Conservation (phyloP, 2,888 invertebrate genomes). For the Apodemia hepburni region DNA sequence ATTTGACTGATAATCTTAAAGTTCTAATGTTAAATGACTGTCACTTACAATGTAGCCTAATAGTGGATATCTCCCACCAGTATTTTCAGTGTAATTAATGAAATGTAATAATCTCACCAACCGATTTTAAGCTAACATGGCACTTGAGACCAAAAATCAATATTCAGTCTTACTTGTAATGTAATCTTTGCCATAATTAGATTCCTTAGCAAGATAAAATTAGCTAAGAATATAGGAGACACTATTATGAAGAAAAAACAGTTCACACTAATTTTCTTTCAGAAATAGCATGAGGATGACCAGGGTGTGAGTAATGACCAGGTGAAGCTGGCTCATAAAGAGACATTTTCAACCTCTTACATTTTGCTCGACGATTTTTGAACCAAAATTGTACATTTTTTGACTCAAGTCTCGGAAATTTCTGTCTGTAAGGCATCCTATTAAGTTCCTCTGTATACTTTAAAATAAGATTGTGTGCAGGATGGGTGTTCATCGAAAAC, state of each 20-base stretch:
- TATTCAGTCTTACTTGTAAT: conserved; percentile 66
- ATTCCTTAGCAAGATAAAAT: conserved; percentile 13
- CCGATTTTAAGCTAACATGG: conserved; percentile 73
- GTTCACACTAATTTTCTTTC: conserved; percentile 70
- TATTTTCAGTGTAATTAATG: neutral
- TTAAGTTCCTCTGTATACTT: conserved; percentile 99
- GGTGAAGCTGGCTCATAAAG: conserved; percentile 88
- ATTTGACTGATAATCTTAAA: conserved; percentile 3
- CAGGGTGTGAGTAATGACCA: conserved; percentile 80
- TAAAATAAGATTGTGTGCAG: conserved; percentile 97
- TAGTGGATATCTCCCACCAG: conserved; percentile 10
- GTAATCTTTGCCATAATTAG: neutral
- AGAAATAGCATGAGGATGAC: conserved; percentile 74
- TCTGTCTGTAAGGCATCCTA: conserved; percentile 97
- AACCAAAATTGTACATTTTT: conserved; percentile 99
- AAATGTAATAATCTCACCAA: conserved; percentile 29
- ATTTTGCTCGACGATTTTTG: conserved; percentile 98
- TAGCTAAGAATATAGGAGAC: neutral
- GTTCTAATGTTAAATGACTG: conserved; percentile 13
- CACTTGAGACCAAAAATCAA: conserved; percentile 63
- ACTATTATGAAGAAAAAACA: conserved; percentile 17
- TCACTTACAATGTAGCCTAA: neutral
- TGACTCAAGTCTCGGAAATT: conserved; percentile 98
- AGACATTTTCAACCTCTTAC: conserved; percentile 96
- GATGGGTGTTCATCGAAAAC: conserved; percentile 99